These are phyloP conservation scores for Elgonia sp. DNA, from an alignment of 2,888 invertebrate genomes.

Conservation along the genomic window DNA sequence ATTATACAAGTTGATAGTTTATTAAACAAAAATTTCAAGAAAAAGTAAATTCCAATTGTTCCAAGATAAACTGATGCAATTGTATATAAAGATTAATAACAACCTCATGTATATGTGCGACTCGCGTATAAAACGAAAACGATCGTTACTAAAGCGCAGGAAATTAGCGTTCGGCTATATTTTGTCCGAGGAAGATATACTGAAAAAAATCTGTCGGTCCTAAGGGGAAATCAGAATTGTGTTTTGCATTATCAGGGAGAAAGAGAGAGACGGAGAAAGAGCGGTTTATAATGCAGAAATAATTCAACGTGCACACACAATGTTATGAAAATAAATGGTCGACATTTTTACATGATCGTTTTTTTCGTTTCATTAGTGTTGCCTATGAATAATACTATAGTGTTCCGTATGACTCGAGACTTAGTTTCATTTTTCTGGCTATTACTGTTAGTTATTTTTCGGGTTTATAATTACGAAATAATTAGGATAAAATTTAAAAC, in stretches of 20 bases:
- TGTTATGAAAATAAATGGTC: conserved; percentile 27
- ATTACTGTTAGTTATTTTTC: not conserved
- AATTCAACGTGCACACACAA: conserved; percentile 38
- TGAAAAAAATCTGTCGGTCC: conserved; percentile 57
- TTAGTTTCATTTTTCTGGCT: conserved; percentile 16
- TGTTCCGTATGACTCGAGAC: conserved; percentile 16
- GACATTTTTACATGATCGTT: conserved; percentile 36
- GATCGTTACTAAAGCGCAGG: conserved; percentile 58
- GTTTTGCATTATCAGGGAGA: conserved; percentile 40
- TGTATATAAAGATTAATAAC: conserved; percentile 61
- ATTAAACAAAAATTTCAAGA: too few species aligned
- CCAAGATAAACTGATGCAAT: conserved; percentile 61
- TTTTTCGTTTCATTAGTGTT: conserved; percentile 39
- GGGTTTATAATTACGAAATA: too few species aligned
- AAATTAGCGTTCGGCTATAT: conserved; percentile 70
- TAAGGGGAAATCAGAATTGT: conserved; percentile 68
- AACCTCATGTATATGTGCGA: not conserved
- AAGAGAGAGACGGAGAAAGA: not conserved
- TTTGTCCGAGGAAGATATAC: conserved; percentile 46
- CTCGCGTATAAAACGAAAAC: not conserved
- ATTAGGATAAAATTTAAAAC: too few species aligned
- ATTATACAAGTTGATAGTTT: too few species aligned
- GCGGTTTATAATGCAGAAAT: conserved; percentile 64
- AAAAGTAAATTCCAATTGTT: conserved; percentile 42
- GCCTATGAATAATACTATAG: conserved; percentile 26